These are phyloP conservation scores for Cygnus buccinator DNA, from an alignment of 2,113 vertebrate species.

Conservation along the genomic window DNA sequence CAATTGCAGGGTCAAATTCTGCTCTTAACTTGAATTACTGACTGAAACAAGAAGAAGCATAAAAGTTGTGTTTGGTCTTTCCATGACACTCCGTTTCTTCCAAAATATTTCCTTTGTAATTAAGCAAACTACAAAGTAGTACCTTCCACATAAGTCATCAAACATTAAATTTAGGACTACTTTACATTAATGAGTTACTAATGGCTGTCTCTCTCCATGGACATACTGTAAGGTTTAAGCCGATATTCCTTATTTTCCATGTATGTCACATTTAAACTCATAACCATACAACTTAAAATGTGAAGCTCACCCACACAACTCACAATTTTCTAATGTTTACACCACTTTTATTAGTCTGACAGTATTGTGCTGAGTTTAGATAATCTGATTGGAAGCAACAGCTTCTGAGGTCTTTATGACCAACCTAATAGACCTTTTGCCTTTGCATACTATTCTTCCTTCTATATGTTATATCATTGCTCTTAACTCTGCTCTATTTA, in stretches of 20 bases:
- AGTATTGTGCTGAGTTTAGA: background rate
- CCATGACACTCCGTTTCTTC: background rate
- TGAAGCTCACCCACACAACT: accelerated
- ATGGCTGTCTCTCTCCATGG: background rate
- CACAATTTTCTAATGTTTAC: background rate
- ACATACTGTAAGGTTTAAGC: background rate
- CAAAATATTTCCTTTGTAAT: background rate
- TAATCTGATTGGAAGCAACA: background rate
- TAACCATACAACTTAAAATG: background rate
- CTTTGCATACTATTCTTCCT: background rate
- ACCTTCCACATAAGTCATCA: background rate
- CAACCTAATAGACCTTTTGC: background rate
- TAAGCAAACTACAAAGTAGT: background rate
- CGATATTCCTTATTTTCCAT: background rate
- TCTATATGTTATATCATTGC: background rate
- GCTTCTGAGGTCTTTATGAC: background rate
- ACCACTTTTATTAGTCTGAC: background rate
- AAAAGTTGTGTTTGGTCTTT: background rate
- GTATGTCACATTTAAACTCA: background rate
- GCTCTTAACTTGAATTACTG: background rate
- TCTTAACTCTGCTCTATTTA: background rate
- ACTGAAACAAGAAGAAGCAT: background rate
- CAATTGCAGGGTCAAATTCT: background rate
- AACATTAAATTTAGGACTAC: background rate
- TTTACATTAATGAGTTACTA: background rate